A percentile compares a stretch with the other conserved stretches of the same genome.
These are phyloP conservation scores for Ameiurus melas DNA, from an alignment of 2,113 vertebrate species.

Conservation along the genomic window DNA sequence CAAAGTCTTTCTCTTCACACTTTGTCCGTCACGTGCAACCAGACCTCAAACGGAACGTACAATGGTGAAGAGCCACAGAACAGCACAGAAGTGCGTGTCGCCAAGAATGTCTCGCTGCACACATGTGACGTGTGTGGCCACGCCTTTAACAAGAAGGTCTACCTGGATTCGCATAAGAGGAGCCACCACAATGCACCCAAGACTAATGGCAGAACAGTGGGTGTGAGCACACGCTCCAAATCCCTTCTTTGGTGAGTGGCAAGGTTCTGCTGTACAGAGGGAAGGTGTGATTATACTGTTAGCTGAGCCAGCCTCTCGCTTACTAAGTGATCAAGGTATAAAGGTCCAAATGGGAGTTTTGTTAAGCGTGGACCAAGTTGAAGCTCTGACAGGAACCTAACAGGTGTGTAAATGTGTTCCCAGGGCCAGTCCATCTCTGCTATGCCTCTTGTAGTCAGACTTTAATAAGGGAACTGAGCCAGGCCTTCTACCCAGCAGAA, in stretches of 20 bases:
- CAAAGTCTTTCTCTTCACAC: slow-evolving; percentile 74
- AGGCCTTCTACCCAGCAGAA: neutral
- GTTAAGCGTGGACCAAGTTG: neutral
- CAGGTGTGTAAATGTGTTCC: neutral
- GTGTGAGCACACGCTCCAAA: slow-evolving; percentile 86
- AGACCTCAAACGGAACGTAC: slow-evolving; percentile 62
- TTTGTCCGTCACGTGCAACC: slow-evolving; percentile 21
- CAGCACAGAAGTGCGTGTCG: slow-evolving; percentile 83
- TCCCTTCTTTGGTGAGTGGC: slow-evolving; percentile 79
- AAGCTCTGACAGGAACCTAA: neutral
- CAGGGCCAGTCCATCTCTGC: neutral
- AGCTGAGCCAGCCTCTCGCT: neutral
- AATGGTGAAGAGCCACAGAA: slow-evolving; percentile 74
- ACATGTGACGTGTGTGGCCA: slow-evolving; percentile 85
- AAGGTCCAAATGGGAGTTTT: neutral
- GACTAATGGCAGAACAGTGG: slow-evolving; percentile 77
- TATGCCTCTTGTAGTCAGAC: neutral
- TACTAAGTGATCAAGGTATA: neutral
- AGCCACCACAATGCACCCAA: slow-evolving; percentile 69
- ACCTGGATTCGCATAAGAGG: slow-evolving; percentile 86
- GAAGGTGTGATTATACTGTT: neutral
- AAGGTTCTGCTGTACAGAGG: neutral
- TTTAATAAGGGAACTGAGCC: neutral
- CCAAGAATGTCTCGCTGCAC: slow-evolving; percentile 86
- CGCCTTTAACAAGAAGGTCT: slow-evolving; percentile 87